Conservation (phyloP, 2,888 invertebrate species). For the Prosopocoilus inquinatus region DNA sequence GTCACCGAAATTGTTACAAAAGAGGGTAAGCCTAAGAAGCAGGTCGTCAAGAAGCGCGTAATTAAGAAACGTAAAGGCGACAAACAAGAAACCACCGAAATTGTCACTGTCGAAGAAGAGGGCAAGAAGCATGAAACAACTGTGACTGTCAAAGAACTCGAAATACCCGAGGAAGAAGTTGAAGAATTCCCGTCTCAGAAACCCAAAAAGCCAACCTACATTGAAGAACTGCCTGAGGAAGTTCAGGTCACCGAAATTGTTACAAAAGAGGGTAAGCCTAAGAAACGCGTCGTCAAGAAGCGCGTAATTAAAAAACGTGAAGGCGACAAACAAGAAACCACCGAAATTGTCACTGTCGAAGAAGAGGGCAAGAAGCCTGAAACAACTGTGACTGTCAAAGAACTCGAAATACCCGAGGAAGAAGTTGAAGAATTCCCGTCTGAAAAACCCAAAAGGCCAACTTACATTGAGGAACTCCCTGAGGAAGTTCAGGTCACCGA, state of each 20-base stretch:
- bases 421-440: constrained; percentile 19
- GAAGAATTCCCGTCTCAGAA: constrained; percentile 30
- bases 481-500: constrained; percentile 47
- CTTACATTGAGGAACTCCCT: constrained; percentile 43
- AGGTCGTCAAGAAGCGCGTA: constrained; percentile 39
- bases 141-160: constrained; percentile 38
- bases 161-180: constrained; percentile 33
- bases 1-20: constrained; percentile 44
- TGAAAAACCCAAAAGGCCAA: constrained; percentile 33
- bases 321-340: constrained; percentile 31
- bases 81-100: constrained; percentile 49
- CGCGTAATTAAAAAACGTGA: constrained; percentile 19
- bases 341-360: constrained; percentile 33
- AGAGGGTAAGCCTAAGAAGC: constrained; percentile 39
- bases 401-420: constrained; percentile 25
- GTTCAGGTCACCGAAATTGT: constrained; percentile 41
- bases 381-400: constrained; percentile 36
- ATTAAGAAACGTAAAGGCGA: constrained; percentile 33
- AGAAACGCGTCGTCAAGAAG: constrained; percentile 30
- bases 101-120: constrained; percentile 43
- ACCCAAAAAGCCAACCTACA: constrained; percentile 28
- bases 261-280: constrained; percentile 34
- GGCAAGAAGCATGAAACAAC: constrained; percentile 42
- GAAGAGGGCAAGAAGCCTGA: constrained; percentile 25
- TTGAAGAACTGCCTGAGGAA: constrained; percentile 28